Evolutionary conservation across 2,113 vertebrate genomes (phyloP), one percentile per base, ranked within the genome.

Genomic region (Seriola rivoliana): DNA sequence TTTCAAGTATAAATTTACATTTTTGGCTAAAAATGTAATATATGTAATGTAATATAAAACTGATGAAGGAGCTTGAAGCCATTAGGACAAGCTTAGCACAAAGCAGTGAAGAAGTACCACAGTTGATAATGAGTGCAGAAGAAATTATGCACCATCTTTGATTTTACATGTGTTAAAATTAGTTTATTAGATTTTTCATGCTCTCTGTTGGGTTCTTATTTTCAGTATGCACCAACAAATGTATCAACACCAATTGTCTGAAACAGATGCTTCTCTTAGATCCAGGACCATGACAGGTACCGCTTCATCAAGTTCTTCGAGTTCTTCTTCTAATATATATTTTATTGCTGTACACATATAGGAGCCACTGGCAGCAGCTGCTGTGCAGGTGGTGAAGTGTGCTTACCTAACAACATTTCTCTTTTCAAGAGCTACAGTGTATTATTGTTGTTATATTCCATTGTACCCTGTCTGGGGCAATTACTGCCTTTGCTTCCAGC

Each of bases 401-500:
- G 71, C 75, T 75, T 79, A 59, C 48, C 57, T 9, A 63, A 76
- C 69, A 70, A 52, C 42, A 67, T 78, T 74, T 82, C 5, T 23
- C 48, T 48, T 69, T 60, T 73, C 25, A 60, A 66, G 57, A 69
- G 42, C 32, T 10, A 29, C 29, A 29, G 29, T 25, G 70, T 78
- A 81, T 57, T 74, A 48, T 77, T 75, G 65, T 66, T 73, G 70
- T 70, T 59, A 68, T 40, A 72, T 83, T 55, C 58, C 72, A 83
- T 75, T 67, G 59, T 67, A 14, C 23, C 4, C 19, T 68, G 54
- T 71, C 50, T 29, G 57, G n/a, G 50, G 62, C 65, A 83, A 80
- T 69, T 55, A 66, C 62, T 64, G 38, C 70, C 50, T 71, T 71
- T 68, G 75, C 60, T 76, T 76, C 72, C 87, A 81, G 72, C 85